phyloP scores from a whole-genome alignment of 2,888 invertebrate genomes.

The Calliopum simillimum region DNA sequence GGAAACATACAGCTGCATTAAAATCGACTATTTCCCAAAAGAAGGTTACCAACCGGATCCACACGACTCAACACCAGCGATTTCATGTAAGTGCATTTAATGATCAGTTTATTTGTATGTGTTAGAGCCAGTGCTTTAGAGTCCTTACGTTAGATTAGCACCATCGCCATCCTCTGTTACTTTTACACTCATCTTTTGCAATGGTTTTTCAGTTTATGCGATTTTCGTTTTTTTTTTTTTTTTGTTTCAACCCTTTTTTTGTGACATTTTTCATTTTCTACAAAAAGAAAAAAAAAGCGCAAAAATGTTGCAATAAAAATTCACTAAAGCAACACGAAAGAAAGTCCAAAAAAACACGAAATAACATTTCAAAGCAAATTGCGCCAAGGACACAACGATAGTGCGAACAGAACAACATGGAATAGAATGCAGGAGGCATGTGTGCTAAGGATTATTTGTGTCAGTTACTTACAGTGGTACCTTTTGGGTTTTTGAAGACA shows the following conservation, averaged over 20 bases:
- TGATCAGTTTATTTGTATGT: neutral
- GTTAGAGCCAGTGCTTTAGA: too few species aligned
- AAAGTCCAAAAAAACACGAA: neutral
- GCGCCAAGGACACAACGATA: neutral
- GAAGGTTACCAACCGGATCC: conserved; percentile 90
- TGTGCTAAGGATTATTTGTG: neutral
- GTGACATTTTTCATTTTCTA: conserved; percentile 25
- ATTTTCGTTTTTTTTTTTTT: too few species aligned
- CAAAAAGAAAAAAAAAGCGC: neutral
- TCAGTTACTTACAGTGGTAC: too few species aligned
- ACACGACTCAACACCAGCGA: conserved; percentile 90
- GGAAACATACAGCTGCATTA: conserved; percentile 72
- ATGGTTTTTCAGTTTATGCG: too few species aligned
- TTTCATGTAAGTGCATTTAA: conserved; percentile 83
- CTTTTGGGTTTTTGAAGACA: too few species aligned
- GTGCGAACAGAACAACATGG: neutral
- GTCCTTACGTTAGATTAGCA: too few species aligned
- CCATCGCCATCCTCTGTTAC: too few species aligned
- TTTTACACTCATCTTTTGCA: too few species aligned
- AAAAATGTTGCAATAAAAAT: neutral
- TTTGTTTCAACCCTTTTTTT: neutral
- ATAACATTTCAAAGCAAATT: conserved; percentile 11
- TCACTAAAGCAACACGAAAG: neutral
- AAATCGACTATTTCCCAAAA: conserved; percentile 89
- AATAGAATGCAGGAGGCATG: neutral